Percentiles rank a stretch among this genome's conserved stretches.
These are phyloP conservation scores for Trididemnum clinides DNA, from an alignment of 23 tunicate species.

Conservation along the genomic window DNA sequence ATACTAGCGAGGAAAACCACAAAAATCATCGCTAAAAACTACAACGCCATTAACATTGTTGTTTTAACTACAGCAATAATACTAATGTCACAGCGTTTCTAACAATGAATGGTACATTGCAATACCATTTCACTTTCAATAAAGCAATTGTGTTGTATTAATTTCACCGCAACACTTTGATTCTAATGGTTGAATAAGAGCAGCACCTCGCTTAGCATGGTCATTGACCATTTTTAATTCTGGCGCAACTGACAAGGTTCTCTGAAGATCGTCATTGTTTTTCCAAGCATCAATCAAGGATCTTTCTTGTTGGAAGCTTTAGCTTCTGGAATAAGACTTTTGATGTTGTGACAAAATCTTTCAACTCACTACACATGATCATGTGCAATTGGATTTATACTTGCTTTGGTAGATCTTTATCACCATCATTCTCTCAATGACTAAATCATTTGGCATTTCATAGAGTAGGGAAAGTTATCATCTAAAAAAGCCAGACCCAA, in stretches of 20 bases:
- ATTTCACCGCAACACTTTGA: too few species aligned
- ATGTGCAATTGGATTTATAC: not conserved
- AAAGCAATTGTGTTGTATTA: too few species aligned
- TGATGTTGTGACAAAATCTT: not conserved
- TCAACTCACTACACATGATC: too few species aligned
- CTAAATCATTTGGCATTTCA: not conserved
- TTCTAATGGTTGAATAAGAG: too few species aligned
- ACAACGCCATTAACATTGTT: too few species aligned
- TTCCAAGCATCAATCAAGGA: not conserved
- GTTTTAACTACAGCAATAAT: too few species aligned
- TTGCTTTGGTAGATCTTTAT: not conserved
- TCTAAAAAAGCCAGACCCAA: not conserved
- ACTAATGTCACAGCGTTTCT: too few species aligned
- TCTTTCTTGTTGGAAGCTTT: not conserved
- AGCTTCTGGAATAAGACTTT: not conserved
- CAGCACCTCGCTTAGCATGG: not conserved
- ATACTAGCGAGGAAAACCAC: too few species aligned
- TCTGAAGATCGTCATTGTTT: not conserved
- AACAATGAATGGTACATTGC: too few species aligned
- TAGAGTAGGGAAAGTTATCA: not conserved
- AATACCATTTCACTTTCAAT: too few species aligned
- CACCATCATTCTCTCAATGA: not conserved
- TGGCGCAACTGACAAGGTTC: not conserved
- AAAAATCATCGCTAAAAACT: too few species aligned
- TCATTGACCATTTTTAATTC: not conserved